Base-by-base conservation (phyloP, 2,888 invertebrate species). In the Loripinus fragilis region DNA sequence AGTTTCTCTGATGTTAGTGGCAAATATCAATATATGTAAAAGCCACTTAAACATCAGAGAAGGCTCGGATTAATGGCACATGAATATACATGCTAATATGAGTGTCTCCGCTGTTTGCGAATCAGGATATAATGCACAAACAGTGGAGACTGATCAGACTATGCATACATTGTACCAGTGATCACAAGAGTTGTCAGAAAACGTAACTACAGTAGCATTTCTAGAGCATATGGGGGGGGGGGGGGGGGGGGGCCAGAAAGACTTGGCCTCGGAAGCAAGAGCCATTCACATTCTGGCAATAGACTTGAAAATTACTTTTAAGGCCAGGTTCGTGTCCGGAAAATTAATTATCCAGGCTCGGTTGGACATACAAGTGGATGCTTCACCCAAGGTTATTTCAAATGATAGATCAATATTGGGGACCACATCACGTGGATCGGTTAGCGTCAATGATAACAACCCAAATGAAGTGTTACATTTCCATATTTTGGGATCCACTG, bases 391-490 rank as follows among this genome's bases (percentile, higher is more conserved):
- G 12, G 8, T 7, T 72, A n/a, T 73, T 69, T 45, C 17, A 33
- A 23, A 30, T 20, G 20, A 50, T 65, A 41, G 74, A 64, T 28
- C 65, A 12, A 48, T 30, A 64, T 25, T 80, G 75, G 76, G 65
- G 73, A 30, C 71, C 68, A 2, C 76, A 70, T 60, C 45, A 52
- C 8, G 60, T 66, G 7, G 75, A 74, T 73, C 33, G 23, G 33
- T 83, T 45, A 67, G 80, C 64, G 17, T 73, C 69, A 15, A 55
- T 73, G 33, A 30, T 45, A n/a, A 64, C 64, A 5, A 38, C 70
- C 17, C 42, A 74, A 15, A 38, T 78, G 12, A 2, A 33, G 48
- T 5, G 12, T 12, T 74, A 60, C 60, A 74, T 52, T 48, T 50
- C 35, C 5, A 35, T 23, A 38, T 77, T 68, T 25, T 65, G 52